Base-by-base conservation (phyloP, 2,888 invertebrate species). In the Candidula unifasciata region DNA sequence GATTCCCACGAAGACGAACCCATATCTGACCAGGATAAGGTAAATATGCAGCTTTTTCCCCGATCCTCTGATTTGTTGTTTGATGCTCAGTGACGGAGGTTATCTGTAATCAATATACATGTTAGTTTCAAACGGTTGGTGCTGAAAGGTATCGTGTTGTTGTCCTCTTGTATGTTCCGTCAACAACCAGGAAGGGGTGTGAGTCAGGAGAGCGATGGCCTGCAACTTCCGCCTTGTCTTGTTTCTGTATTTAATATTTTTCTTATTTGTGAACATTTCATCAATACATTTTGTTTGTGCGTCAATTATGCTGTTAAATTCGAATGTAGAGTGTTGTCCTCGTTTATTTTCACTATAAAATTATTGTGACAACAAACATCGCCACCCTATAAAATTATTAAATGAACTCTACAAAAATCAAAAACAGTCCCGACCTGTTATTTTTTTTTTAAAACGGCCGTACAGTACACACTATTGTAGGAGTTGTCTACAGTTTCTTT, bases 21-120 rank as follows among this genome's bases (percentile, higher is more conserved):
- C 76, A 90, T 92, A 83, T 89, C 91, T 64, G 92, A 91, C 77
- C 88, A 89, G 85, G 91, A 92, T 84, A 90, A 89, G 90, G 92
- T 91, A 88, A 83, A 74, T 80, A n/a, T 21, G 35, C 33, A 3
- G 10, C 33, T 2, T 33, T 69, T 35, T 21, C 35, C 3, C 21
- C 5, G 0, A 35, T 37, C 21, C 35, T 21, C 2, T 24, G 24
- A 16, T 69, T 24, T 37, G 6, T 44, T 44, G 44, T 44, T 44
- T 33, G 24, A 6, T 18, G 24, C 21, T 21, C 35, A 69, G 35
- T 69, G 21, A 21, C 27, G 3, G 8, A 69, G 35, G 24, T 69
- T 8, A 21, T 35, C 18, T 69, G 13, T 68, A 8, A 3, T 13
- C 18, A 18, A 69, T 35, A 6, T 37, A 21, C 35, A 24, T 35